Evolutionary conservation across 2,888 invertebrate species (phyloP).

Genomic region (Cryptops parisi): DNA sequence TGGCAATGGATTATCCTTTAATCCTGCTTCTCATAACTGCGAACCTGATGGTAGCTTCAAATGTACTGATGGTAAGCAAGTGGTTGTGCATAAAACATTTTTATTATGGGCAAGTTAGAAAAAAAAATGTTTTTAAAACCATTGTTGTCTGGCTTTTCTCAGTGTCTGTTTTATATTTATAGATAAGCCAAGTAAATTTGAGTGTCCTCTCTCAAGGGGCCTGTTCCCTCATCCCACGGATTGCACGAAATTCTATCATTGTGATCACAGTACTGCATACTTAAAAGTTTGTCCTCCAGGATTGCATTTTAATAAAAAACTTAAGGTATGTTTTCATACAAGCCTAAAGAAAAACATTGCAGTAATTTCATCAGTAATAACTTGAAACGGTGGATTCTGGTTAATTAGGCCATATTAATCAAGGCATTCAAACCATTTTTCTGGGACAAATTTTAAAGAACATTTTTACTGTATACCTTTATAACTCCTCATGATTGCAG

Average conservation of each 20-base stretch:
- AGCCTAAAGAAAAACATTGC: too few species aligned
- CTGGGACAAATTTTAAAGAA: too few species aligned
- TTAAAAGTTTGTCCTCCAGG: constrained; percentile 14
- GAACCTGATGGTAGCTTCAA: neutral
- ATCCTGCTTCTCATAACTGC: neutral
- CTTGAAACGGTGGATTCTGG: too few species aligned
- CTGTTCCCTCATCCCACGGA: neutral
- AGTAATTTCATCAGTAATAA: too few species aligned
- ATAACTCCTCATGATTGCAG: too few species aligned
- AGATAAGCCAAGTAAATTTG: neutral
- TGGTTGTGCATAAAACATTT: too few species aligned
- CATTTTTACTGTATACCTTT: too few species aligned
- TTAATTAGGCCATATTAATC: too few species aligned
- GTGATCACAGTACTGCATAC: constrained; percentile 6
- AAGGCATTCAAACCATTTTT: too few species aligned
- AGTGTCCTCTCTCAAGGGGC: neutral
- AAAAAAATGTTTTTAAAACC: neutral
- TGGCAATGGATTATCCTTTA: neutral
- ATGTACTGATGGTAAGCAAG: neutral
- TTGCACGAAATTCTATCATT: neutral
- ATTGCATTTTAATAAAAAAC: constrained; percentile 17
- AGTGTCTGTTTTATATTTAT: too few species aligned
- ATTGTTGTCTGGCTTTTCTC: neutral
- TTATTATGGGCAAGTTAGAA: too few species aligned
- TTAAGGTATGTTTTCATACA: too few species aligned